Base-by-base conservation (phyloP, 2,888 invertebrate species). In the Oligia latruncula region DNA sequence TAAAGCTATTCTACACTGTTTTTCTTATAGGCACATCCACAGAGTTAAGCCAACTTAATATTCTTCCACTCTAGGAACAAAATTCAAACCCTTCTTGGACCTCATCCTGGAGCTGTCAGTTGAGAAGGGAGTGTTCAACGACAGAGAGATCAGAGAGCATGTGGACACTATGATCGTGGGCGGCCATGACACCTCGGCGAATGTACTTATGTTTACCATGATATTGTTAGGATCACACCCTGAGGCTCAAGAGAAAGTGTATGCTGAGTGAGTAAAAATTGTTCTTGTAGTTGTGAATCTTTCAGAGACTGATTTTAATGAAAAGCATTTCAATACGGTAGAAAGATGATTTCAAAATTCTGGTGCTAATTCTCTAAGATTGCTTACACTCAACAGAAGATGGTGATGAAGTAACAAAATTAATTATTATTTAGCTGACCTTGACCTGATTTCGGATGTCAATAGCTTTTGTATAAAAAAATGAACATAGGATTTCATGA, bases 111-210 rank as follows among this genome's bases (percentile, higher is more conserved):
- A 97, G 82, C 89, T 97, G 4, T 92, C 95, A 4, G 90, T 95
- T 55, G 94, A 95, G 40, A 95, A 95, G 58, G 92, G 91, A 0
- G 95, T 91, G 0, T 95, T 97, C 8, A 97, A 95, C 11, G 97
- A 97, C 87, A 90, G 94, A 74, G 97, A 97, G 88, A 93, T 97
- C 17, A 92, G 97, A 80, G 97, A 97, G 80, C 97, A 97, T 89
- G 97, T 97, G 1, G 97, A 97, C 84, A 97, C 97, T 0, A 97
- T 97, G 94, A 97, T 97, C 80, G 95, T 97, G 4, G 97, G 97
- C 2, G 97, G 97, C 80, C 95, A 97, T 87, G 96, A 97, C 83
- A 97, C 97, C 0, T 95, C 96, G 0, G 95, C 97, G 0, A 94
- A 94, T 11, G 95, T 95, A 0, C 92, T 96, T 1, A 94, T 95